Percentiles rank a stretch among this genome's conserved stretches.
Conservation (phyloP, 2,797 vertebrate species). For the Eospalax fontanierii region DNA sequence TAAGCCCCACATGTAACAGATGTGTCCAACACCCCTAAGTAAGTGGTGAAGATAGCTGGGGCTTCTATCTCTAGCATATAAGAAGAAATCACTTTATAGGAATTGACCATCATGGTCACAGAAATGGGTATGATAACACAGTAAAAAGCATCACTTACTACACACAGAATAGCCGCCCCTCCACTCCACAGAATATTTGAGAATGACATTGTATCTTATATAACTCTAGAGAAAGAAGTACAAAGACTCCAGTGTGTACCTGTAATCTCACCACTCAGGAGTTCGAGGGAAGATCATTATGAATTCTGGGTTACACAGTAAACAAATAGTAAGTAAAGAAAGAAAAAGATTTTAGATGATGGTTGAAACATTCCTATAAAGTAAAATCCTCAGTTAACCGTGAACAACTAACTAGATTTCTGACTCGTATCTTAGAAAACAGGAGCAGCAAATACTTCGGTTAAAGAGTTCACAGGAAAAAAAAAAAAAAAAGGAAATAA, state of each 20-base stretch:
- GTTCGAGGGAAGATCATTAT: not conserved
- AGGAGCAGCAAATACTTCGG: not conserved
- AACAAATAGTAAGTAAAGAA: not conserved
- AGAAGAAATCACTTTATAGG: not conserved
- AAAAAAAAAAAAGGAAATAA: not conserved
- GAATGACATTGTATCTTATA: not conserved
- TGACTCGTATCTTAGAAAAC: constrained; percentile 15
- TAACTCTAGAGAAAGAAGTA: constrained; percentile 5
- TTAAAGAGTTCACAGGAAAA: not conserved
- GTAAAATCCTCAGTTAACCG: constrained; percentile 54
- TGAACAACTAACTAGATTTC: constrained; percentile 47
- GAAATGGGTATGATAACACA: not conserved
- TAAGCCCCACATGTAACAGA: not conserved
- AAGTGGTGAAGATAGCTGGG: constrained; percentile 6
- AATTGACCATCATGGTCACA: too few relatives aligned
- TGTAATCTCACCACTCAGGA: not conserved
- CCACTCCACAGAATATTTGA: not conserved
- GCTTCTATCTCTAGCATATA: not conserved
- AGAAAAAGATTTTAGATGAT: not conserved
- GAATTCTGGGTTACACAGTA: not conserved
- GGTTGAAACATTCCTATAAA: constrained; percentile 21
- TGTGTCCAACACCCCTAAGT: not conserved
- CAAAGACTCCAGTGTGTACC: not conserved
- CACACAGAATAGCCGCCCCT: not conserved
- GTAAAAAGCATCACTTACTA: not conserved